Evolutionary conservation across 1,140 invertebrate genomes (phyloP), one percentile per base, ranked within the genome.

Genomic region (Paracyclopina nana): DNA sequence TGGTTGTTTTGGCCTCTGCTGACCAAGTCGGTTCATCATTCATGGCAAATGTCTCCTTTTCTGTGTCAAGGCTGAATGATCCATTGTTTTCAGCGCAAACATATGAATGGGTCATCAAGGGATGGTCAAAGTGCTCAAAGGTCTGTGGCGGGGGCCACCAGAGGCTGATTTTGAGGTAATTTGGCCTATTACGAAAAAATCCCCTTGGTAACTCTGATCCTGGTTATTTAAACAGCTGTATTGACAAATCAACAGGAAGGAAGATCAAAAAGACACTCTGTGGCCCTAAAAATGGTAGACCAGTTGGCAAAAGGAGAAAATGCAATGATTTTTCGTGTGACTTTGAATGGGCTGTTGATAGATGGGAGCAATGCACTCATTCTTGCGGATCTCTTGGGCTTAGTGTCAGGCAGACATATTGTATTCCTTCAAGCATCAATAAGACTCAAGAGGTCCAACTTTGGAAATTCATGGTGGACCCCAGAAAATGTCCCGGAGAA

Each of bases 281-380:
- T 24, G 18, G 24, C 24, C 3, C 27, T 9, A n/a, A 6, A 29
- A 9, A 2, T n/a, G n/a, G n/a, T 4, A 71, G 69, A 58, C 69
- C 70, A 1, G 42, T 52, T 4, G 56, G 60, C 6, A 51, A 63
- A 54, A 58, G 58, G 3, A 61, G 70, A 52, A 61, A 55, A 24
- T 73, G 71, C 57, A 72, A 72, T 55, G 61, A 54, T 14, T 68
- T 66, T 48, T 76, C 74, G 56, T 77, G 75, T 54, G 66, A 71
- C 40, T 76, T 74, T 59, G 64, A 69, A 52, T 77, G 76, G 74
- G 58, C 71, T 6, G 54, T 68, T 0, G 73, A 71, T 1, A 63
- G 68, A 8, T 79, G 76, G 76, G 75, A 77, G 59, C 63, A 67
- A 16, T 80, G 77, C 58, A 71, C 68, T 11, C 64, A 68, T 3